Evolutionary conservation across 2,888 invertebrate genomes (phyloP), one percentile per base, ranked within the genome.

Genomic region (Drosophila kuntzei): DNA sequence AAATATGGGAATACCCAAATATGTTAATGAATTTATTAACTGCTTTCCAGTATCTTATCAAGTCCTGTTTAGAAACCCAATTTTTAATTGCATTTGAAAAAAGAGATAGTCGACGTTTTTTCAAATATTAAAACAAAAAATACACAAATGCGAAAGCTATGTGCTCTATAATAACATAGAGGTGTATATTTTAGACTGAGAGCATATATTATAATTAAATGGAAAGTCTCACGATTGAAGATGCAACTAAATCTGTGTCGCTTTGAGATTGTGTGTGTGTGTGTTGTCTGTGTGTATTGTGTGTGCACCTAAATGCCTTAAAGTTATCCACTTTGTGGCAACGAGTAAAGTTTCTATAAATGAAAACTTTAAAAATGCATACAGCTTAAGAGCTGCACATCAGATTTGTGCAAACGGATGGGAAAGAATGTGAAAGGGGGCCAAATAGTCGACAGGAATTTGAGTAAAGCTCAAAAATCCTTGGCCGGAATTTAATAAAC

Each of bases 401-500:
- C 53, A 36, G 16, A 71, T 29, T 36, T 39, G 8, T 16, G 8
- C 12, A 39, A 18, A 53, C 6, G 12, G 3, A 6, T 11, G 32
- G 3, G 9, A n/a, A 18, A 14, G n/a, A n/a, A 22, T 3, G 32
- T 2, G 2, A 16, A 3, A 9, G 7, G 29, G n/a, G 37, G 11
- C 14, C 8, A 46, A 55, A 62, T 57, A 25, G 32, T 55, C 47
- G 71, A 51, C 64, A 43, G 49, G 60, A 65, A 66, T 61, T 65
- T 39, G 41, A 43, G 54, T 47, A 34, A 36, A 71, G 47, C 53
- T 65, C 27, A 16, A 57, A 67, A 68, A 54, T 66, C 14, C 53
- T 37, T 36, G 58, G 32, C 58, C 46, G 44, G 59, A 82, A 80
- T 82, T 76, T 66, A 79, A 80, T 80, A 86, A 86, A 72, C 83